A percentile compares a stretch with the other conserved stretches of the same genome.
These are phyloP conservation scores for Hippasteria phrygiana DNA, from an alignment of 53 echinoderm and acorn worm genomes.

Conservation along the genomic window DNA sequence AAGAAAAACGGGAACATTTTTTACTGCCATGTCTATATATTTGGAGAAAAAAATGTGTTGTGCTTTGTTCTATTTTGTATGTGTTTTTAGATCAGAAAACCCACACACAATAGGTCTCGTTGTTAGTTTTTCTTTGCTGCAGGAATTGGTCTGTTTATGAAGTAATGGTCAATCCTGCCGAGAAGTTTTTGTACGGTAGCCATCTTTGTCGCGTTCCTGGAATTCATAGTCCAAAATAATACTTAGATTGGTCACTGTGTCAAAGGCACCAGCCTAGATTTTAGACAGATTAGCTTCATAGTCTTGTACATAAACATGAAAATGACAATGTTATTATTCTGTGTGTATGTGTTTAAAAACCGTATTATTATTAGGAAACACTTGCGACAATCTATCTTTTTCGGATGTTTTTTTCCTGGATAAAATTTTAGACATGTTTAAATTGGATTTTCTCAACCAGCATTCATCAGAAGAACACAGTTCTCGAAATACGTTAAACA, in stretches of 20 bases:
- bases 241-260: background rate
- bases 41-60: background rate
- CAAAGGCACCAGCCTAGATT: background rate
- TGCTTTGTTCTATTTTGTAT: background rate
- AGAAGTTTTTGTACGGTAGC: too few relatives aligned
- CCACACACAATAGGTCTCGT: too few relatives aligned
- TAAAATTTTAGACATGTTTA: too few relatives aligned
- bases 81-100: background rate
- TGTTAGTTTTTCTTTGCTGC: background rate
- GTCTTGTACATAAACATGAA: background rate
- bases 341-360: too few relatives aligned
- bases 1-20: background rate
- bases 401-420: too few relatives aligned
- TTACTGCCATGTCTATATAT: background rate
- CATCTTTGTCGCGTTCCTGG: conserved; percentile 15
- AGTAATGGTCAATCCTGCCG: background rate
- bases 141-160: background rate
- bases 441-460: too few relatives aligned
- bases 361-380: too few relatives aligned
- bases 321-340: too few relatives aligned
- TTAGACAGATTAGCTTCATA: background rate
- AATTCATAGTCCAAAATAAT: background rate
- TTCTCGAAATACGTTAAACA: too few relatives aligned
- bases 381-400: too few relatives aligned
- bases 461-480: too few relatives aligned